A percentile compares a stretch with the other conserved stretches of the same genome.
Conservation (phyloP, 2,888 invertebrate species). For the Idaea straminata region DNA sequence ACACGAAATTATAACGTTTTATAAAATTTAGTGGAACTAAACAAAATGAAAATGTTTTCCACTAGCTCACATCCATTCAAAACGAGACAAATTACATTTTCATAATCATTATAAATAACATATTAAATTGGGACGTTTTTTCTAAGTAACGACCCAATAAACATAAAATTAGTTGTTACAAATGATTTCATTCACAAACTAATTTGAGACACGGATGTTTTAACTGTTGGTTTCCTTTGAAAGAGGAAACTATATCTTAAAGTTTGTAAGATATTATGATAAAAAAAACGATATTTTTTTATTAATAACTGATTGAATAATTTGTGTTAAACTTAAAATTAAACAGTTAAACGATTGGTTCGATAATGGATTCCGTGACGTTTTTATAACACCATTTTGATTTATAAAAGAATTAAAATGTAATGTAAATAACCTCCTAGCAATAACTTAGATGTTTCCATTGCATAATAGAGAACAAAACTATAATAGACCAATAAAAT, state of each 20-base stretch:
- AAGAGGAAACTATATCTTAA: conserved; percentile 21
- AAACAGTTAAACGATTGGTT: not conserved
- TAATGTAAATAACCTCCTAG: too few species aligned
- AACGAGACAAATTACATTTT: not conserved
- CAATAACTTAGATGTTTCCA: too few species aligned
- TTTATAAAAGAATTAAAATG: not conserved
- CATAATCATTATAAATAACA: not conserved
- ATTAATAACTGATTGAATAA: conserved; percentile 15
- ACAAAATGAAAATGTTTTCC: not conserved
- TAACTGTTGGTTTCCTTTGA: conserved; percentile 24
- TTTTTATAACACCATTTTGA: not conserved
- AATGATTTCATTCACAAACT: conserved; percentile 15
- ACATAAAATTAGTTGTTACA: conserved; percentile 2
- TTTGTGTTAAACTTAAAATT: conserved; percentile 15
- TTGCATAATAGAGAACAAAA: not conserved
- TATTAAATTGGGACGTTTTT: not conserved
- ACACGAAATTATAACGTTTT: not conserved
- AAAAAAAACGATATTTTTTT: conserved; percentile 6
- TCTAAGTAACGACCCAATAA: not conserved
- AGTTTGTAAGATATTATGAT: conserved; percentile 11
- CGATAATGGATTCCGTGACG: not conserved
- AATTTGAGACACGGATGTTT: conserved; percentile 26
- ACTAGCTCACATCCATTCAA: not conserved
- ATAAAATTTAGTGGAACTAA: not conserved
- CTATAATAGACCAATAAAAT: not conserved